Evolutionary conservation across 2,797 vertebrate genomes (phyloP).

Genomic region (Sebastes jordani): DNA sequence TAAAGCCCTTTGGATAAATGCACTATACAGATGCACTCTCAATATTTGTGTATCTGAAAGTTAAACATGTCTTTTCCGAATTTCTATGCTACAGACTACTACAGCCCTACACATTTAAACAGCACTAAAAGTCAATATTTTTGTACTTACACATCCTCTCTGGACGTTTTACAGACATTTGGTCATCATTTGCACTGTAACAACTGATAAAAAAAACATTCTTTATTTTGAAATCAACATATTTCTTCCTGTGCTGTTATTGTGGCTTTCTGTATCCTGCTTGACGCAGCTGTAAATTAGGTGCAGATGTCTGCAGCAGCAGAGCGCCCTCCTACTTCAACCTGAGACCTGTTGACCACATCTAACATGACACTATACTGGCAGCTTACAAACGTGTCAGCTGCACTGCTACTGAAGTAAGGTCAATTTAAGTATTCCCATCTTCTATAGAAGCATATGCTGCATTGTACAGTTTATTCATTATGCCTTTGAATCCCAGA

Average conservation of each 20-base stretch:
- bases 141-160: neutral
- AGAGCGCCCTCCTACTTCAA: slow-evolving; percentile 45
- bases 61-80: neutral
- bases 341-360: slow-evolving; percentile 63
- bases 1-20: neutral
- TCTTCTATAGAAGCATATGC: neutral
- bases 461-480: neutral
- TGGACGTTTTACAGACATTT: neutral
- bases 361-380: neutral
- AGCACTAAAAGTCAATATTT: neutral
- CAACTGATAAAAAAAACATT: neutral
- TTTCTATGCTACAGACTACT: neutral
- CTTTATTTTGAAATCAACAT: slow-evolving; percentile 16
- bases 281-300: slow-evolving; percentile 1
- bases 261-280: neutral
- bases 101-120: neutral
- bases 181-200: neutral
- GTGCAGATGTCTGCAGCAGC: slow-evolving; percentile 26
- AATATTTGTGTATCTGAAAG: neutral
- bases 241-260: fast-evolving
- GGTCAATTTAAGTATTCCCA: too few relatives aligned
- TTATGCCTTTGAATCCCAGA: neutral
- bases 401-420: neutral
- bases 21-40: neutral
- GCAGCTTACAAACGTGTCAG: neutral